Base-by-base conservation (phyloP, 2,113 vertebrate species). In the Verasper variegatus region DNA sequence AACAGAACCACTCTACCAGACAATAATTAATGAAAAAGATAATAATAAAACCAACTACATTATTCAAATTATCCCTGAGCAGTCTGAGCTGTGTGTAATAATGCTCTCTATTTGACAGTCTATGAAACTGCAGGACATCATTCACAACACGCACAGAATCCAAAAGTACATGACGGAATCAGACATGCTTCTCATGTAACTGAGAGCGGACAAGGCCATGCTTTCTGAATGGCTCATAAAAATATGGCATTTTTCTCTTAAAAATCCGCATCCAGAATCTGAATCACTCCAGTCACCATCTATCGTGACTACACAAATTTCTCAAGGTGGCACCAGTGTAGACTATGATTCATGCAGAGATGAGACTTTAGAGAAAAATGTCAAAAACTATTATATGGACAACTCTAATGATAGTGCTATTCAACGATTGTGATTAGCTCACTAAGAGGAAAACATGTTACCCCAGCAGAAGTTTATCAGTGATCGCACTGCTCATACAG, bases 21-120 rank as follows among this genome's bases (percentile, higher is more conserved):
- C 79, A 89, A 70, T 90, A 92, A 88, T 89, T 84, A 89, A 89
- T 87, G 77, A 83, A 90, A 81, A 61, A 67, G 58, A 90, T 87
- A 87, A 89, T 86, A 90, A 87, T 81, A 74, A 58, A 88, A 78
- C 78, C 68, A 57, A 37, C 73, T 83, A 68, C 64, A 78, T 87
- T 85, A 87, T 86, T 87, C 58, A 91, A 90, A 89, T 83, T 68
- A 91, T 88, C 74, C 73, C 66, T 86, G 86, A 76, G 86, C 77
- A 86, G 74, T 76, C 78, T 68, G 59, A 57, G 72, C 76, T 58
- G 74, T 76, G 81, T 78, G 81, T 85, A 89, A 89, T 90, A 74
- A 82, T 37, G 77, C 83, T 84, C 51, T 83, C 57, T 66, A 55
- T 80, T 70, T 83, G 80, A 81, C 86, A 83, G 68, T 76, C 74